Evolutionary conservation across 2,797 vertebrate species (phyloP).

Genomic region (Micrastur ruficollis): DNA sequence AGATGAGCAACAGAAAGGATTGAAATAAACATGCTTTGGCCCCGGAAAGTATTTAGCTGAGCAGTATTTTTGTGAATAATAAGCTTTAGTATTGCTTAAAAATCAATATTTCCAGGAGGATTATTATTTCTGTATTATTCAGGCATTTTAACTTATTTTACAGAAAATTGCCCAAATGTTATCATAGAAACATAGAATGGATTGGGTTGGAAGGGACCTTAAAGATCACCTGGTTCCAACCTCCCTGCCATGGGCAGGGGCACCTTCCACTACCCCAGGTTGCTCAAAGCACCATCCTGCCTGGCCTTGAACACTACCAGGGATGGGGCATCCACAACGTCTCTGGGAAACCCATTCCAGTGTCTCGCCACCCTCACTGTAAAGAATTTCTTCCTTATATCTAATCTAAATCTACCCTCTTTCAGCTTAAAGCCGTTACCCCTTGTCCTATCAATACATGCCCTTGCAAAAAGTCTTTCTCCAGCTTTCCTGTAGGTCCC

Average conservation of each 20-base stretch:
- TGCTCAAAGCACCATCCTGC: neutral
- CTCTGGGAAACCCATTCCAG: neutral
- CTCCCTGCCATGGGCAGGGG: accelerated
- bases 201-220: neutral
- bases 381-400: neutral
- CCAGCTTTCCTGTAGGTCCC: neutral
- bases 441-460: neutral
- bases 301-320: neutral
- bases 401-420: neutral
- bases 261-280: neutral
- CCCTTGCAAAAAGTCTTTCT: neutral
- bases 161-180: neutral
- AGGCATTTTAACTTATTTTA: neutral
- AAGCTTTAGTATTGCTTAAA: neutral
- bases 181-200: neutral
- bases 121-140: neutral
- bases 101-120: neutral
- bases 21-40: neutral
- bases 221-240: neutral
- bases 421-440: neutral
- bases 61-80: neutral
- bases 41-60: neutral
- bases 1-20: neutral
- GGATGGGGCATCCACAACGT: neutral
- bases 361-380: neutral